A percentile compares a stretch with the other conserved stretches of the same genome.
Conservation (phyloP, 2,113 vertebrate genomes). For the Mesembrinibis cayennensis region DNA sequence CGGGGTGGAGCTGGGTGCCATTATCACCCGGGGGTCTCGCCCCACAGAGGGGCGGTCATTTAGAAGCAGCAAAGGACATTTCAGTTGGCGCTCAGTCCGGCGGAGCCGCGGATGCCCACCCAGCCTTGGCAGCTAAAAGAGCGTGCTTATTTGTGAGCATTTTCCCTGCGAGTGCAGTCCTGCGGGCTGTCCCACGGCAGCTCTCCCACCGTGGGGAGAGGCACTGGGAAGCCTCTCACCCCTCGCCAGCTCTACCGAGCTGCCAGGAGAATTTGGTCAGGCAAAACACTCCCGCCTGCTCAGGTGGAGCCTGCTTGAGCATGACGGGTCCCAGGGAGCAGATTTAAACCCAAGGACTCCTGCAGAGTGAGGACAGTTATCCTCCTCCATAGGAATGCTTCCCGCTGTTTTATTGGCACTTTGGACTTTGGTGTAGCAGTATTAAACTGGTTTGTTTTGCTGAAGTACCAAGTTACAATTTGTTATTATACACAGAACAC, state of each 20-base stretch:
- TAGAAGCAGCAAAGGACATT: not conserved
- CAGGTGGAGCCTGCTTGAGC: not conserved
- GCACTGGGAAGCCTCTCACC: not conserved
- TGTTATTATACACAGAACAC: not conserved
- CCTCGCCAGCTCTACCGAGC: accelerated
- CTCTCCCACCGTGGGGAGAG: accelerated
- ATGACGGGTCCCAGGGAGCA: not conserved
- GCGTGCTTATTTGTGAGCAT: accelerated
- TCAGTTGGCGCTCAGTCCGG: not conserved
- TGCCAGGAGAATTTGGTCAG: not conserved
- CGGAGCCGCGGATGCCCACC: not conserved
- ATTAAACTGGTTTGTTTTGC: not conserved
- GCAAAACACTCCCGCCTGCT: not conserved
- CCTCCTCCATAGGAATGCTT: not conserved
- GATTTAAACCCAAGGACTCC: not conserved
- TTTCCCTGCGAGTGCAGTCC: accelerated
- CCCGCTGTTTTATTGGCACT: not conserved
- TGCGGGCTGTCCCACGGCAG: not conserved
- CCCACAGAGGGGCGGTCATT: not conserved
- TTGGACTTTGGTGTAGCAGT: not conserved
- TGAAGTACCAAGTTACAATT: not conserved
- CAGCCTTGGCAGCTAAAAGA: not conserved
- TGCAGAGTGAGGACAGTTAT: not conserved
- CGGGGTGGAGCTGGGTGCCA: not conserved
- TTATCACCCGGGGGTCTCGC: not conserved